phyloP scores from a whole-genome alignment of 2,113 vertebrate species.

The Naja naja region DNA sequence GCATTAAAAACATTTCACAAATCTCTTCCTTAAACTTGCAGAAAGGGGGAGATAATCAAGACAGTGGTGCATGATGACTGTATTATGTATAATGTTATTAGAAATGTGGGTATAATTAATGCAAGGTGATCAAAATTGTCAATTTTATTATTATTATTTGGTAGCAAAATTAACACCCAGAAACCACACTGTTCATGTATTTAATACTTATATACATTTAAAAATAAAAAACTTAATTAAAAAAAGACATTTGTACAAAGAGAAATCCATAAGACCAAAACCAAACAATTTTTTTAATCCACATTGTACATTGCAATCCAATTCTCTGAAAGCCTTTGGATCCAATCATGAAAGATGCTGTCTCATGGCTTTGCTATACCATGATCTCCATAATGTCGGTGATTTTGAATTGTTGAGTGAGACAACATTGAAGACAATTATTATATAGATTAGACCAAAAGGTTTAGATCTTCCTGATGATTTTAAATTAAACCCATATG shows the following conservation, averaged over 20 bases:
- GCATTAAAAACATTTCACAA: slow-evolving; percentile 8
- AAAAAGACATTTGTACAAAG: background rate
- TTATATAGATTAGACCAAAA: background rate
- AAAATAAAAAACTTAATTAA: too few species aligned
- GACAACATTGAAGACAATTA: background rate
- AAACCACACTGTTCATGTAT: too few species aligned
- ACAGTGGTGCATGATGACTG: background rate
- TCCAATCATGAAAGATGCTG: background rate
- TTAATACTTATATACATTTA: too few species aligned
- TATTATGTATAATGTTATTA: too few species aligned
- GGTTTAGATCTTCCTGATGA: background rate
- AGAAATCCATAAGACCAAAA: background rate
- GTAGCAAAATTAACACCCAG: too few species aligned
- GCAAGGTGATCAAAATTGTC: too few species aligned
- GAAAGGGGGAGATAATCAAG: background rate
- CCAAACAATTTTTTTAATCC: background rate
- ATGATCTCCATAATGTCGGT: background rate
- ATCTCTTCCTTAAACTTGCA: background rate
- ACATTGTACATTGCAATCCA: background rate
- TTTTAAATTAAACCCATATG: background rate
- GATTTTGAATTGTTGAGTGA: background rate
- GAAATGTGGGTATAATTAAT: too few species aligned
- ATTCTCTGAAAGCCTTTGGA: background rate
- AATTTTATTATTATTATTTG: too few species aligned
- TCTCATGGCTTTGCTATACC: background rate